phyloP scores from a whole-genome alignment of 2,888 invertebrate genomes.

The Cantharis rufa region DNA sequence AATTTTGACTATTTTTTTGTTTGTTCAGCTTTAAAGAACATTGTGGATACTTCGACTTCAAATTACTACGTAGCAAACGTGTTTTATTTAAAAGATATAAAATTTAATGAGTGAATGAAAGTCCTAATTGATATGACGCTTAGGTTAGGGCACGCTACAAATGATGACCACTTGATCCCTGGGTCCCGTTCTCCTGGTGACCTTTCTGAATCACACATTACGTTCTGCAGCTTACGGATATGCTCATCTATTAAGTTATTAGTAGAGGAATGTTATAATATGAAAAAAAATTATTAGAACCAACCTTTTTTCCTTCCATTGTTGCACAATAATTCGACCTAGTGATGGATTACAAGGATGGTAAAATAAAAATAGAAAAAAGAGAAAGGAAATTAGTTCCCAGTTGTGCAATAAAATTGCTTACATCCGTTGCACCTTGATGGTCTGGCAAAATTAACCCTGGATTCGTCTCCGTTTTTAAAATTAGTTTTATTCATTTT shows the following conservation, averaged over 20 bases:
- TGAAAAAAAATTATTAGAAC: not conserved
- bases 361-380: not conserved
- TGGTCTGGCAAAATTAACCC: not conserved
- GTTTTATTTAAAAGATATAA: not conserved
- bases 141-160: slow-evolving; percentile 33
- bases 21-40: too few species aligned
- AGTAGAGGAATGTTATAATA: not conserved
- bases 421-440: not conserved
- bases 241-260: not conserved
- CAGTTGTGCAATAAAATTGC: not conserved
- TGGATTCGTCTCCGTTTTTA: not conserved
- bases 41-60: too few species aligned
- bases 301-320: not conserved
- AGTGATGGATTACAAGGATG: not conserved
- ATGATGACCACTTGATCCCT: slow-evolving; percentile 50
- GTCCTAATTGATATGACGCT: slow-evolving; percentile 33
- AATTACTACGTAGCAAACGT: too few species aligned
- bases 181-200: slow-evolving; percentile 46
- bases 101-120: slow-evolving; percentile 28
- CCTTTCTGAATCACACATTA: slow-evolving; percentile 43
- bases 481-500: not conserved
- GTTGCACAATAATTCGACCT: not conserved
- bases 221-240: slow-evolving; percentile 14
- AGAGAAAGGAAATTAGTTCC: not conserved
- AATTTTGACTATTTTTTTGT: too few species aligned